These are phyloP conservation scores for Intellagama lesueurii DNA, from an alignment of 2,797 vertebrate genomes.

Conservation along the genomic window DNA sequence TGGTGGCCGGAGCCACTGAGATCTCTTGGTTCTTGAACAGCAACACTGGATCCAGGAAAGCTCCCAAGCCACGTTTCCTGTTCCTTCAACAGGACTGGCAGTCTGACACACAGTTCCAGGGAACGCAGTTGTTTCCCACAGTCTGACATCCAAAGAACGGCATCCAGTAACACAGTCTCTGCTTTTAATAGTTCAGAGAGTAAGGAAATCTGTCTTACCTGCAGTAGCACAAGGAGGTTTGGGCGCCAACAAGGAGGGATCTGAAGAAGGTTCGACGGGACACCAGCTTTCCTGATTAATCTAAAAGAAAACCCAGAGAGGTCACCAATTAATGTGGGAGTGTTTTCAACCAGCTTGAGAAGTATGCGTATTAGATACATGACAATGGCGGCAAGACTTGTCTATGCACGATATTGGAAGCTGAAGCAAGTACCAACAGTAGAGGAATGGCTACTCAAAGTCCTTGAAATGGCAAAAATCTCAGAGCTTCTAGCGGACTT, in stretches of 20 bases:
- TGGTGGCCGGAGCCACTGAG: too few relatives aligned
- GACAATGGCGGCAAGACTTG: too few relatives aligned
- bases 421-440: too few relatives aligned
- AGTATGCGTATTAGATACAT: too few relatives aligned
- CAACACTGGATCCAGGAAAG: neutral
- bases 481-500: too few relatives aligned
- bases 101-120: neutral
- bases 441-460: too few relatives aligned
- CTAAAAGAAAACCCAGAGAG: conserved; percentile 74
- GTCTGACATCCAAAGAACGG: neutral
- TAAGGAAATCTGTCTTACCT: conserved; percentile 68
- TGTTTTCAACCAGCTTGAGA: neutral
- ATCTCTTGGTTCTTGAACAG: neutral
- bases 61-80: neutral
- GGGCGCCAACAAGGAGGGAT: conserved; percentile 71
- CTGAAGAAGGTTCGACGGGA: conserved; percentile 73
- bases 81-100: neutral
- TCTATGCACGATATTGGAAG: too few relatives aligned
- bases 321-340: neutral
- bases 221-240: conserved; percentile 57
- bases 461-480: too few relatives aligned
- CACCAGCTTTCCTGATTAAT: conserved; percentile 91
- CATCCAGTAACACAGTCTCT: neutral
- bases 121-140: neutral
- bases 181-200: conserved; percentile 43